Evolutionary conservation across 2,113 vertebrate species (phyloP), one percentile per base, ranked within the genome.

Genomic region (Pomatostomus ruficeps): DNA sequence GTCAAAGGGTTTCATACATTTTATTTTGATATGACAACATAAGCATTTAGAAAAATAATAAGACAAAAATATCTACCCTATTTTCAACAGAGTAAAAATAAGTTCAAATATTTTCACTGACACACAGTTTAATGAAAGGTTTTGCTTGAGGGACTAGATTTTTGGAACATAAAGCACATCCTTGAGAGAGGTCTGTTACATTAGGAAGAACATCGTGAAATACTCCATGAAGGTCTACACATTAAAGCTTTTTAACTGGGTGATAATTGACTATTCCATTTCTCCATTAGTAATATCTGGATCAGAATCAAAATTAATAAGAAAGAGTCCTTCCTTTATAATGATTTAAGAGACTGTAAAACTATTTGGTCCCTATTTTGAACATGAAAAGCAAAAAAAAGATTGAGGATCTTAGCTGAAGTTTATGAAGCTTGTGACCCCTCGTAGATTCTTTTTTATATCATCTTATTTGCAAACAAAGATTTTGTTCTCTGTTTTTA

Each of bases 1-100:
- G 89, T 95, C 91, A 91, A 78, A 94, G 48, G 48, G 57, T 90
- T 94, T 91, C 57, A 92, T 93, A 52, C 10, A 28, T 75, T 94
- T 93, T 84, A 63, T 86, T 95, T 93, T 91, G 79, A 94, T 61
- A 73, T 61, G 79, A 80, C 85, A 96, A 73, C 36, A 62, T 61
- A 86, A 86, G 33, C 59, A 63, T 86, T 95, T 85, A 87, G 79
- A 85, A 88, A 88, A 91, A 91, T 42, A 91, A 79, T 73, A 70
- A 73, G 62, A 73, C 54, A 73, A 83, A 94, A 95, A 91, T 83
- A 83, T 76, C 71, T 91, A 70, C 49, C 54, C 45, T 91, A 38
- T 86, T 94, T 93, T 70, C 55, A 84, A 85, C 36, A 67, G 25
- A 55, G 43, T 71, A 81, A 94, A 95, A 91, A 67, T 67, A 91